Base-by-base conservation (phyloP, 2,113 vertebrate species). In the Aegypius monachus region DNA sequence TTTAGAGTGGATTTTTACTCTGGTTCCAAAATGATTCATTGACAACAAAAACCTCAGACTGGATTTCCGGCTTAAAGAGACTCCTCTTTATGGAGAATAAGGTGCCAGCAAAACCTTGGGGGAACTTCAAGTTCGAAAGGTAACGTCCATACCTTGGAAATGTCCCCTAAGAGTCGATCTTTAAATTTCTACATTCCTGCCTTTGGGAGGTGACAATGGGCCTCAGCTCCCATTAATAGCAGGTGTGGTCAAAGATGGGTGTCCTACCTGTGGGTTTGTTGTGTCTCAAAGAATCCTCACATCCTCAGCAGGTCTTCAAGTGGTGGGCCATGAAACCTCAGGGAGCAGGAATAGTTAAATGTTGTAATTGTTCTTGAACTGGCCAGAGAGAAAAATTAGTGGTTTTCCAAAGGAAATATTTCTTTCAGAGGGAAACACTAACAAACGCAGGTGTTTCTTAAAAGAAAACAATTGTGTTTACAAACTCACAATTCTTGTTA, bases 381-480 rank as follows among this genome's bases (percentile, higher is more conserved):
- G 23, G 18, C 16, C 74, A 79, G 32, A 70, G 31, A 68, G 53
- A 86, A 83, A 73, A 55, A 84, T 10, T 1, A 50, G 21, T 50
- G 5, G 58, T 77, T 91, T 89, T 52, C 53, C 61, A 68, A 79
- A 67, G 34, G 21, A 73, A 73, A 23, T 66, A 55, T 20, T 73
- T 90, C 16, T 74, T 48, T 47, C 25, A 53, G 77, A 74, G 9
- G 19, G 22, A 90, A 86, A 34, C 13, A 20, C 31, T 62, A 78
- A 78, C 42, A 86, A 89, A 56, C 26, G 9, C 48, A 93, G 71
- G 71, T 91, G 26, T 82, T 89, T 75, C 85, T 91, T 32, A 32
- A 81, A 83, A 67, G 45, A 65, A 91, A 96, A 53, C n/a, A 38
- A 34, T 11, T 43, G 26, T 13, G 12, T 78, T 87, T 89, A 70